Evolutionary conservation across 1,140 invertebrate genomes (phyloP).

Genomic region (Drosophila littoralis): DNA sequence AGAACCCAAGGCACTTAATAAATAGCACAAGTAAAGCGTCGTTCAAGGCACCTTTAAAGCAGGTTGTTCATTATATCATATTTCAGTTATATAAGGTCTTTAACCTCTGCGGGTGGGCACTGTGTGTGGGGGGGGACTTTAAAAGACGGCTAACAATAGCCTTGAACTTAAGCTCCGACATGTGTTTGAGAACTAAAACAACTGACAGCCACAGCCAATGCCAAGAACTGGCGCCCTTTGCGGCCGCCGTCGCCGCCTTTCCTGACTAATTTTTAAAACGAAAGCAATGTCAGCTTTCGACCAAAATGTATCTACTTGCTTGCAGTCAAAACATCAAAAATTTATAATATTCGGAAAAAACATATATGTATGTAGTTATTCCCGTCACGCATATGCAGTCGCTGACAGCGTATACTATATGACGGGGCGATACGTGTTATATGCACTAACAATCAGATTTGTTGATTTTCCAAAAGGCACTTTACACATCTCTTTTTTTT

Average conservation of each 20-base stretch:
- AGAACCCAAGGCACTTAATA: constrained; percentile 55
- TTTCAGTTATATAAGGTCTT: constrained; percentile 64
- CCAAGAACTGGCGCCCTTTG: constrained; percentile 14
- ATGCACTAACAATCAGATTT: constrained; percentile 14
- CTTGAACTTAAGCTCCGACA: constrained; percentile 46
- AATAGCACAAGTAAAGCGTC: constrained; percentile 18
- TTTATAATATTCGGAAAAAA: constrained; percentile 54
- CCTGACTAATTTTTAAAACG: constrained; percentile 4
- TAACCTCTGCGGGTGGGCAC: constrained; percentile 40
- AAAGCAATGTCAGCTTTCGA: constrained; percentile 19
- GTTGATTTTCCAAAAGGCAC: constrained; percentile 17
- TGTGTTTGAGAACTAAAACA: constrained; percentile 73
- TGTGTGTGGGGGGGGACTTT: background rate
- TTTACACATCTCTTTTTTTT: background rate
- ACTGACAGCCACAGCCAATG: constrained; percentile 44
- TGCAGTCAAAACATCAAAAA: constrained; percentile 62
- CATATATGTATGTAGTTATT: constrained; percentile 3
- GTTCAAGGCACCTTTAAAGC: constrained; percentile 55
- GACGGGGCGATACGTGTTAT: constrained; percentile 16
- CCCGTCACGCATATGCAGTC: constrained; percentile 67
- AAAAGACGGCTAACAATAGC: constrained; percentile 20
- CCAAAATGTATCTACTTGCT: constrained; percentile 6
- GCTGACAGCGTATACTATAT: constrained; percentile 18
- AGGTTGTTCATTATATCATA: constrained; percentile 19
- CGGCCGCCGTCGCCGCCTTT: too few species aligned